Evolutionary conservation across 2,888 invertebrate genomes (phyloP), one percentile per base, ranked within the genome.

Genomic region (Tortricodes alternella): DNA sequence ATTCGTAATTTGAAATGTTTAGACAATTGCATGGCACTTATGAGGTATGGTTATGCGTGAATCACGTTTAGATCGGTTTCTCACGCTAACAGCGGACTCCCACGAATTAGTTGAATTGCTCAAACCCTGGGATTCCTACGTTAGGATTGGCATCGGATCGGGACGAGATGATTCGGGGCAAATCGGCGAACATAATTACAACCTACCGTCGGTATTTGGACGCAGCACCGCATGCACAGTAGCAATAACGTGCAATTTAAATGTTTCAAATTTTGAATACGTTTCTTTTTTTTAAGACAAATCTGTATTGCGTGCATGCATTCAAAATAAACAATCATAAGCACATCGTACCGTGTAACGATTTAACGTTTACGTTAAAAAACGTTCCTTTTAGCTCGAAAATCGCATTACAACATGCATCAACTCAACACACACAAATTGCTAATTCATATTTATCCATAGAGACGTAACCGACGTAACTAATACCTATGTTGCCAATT

Each of bases 161-260:
- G 74, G 80, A 81, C 82, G 83, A 80, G 83, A 78, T 80, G 87
- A 89, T 86, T 86, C 83, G 80, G 46, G 44, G 46, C 53, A 53
- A 58, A 51, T 53, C 46, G 46, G 52, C 77, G 73, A 68, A 67
- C 76, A 78, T 89, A 89, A 90, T 90, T 85, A 89, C 83, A 87
- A 81, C 80, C 74, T 73, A 71, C 71, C 68, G 70, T 66, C 67
- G 83, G 80, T 87, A 89, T 89, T 88, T 83, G 84, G 76, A 73
- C 62, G 66, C 62, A 62, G 71, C 66, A 73, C 77, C 81, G 83
- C 83, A 82, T 83, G 88, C 89, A 89, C 90, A 79, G 90, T 90
- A 90, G 90, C 90, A 81, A 80, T 81, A 86, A 86, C 85, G 79
- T 85, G 82, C 83, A 89, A 90, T 90, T 89, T 90, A 90, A 90